Evolutionary conservation across 2,797 vertebrate species (phyloP), one percentile per base, ranked within the genome.

Genomic region (Podarcis lilfordi): DNA sequence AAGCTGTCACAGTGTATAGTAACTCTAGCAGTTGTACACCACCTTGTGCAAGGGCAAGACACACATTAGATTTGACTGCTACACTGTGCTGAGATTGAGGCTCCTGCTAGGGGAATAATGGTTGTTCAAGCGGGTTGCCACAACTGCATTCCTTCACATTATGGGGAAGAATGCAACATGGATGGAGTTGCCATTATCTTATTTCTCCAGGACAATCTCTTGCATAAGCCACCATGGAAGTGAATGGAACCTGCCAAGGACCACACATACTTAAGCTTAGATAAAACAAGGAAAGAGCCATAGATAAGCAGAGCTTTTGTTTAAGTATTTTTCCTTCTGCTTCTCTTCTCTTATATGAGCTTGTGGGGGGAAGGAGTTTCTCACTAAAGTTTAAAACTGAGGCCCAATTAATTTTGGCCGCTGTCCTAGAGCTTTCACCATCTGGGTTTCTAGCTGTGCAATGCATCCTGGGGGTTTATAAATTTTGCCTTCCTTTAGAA

Each of bases 381-480:
- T 64, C 86, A 87, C 84, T 84, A 82, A 86, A 90, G 74, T 93
- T 94, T 94, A 92, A 69, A 92, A 87, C 43, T 1, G 21, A 37
- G 35, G 89, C 89, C 89, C 90, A 88, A 84, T 71, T 91, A 93
- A 91, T 83, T 94, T 93, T 92, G 89, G 78, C 88, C 90, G 84
- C 87, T 86, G 68, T 92, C 82, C 72, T 71, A 87, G 43, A 90
- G 78, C 74, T 94, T 93, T 91, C 72, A 89, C 93, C 89, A 92
- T 85, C 86, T 89, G 86, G 80, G 74, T 95, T 95, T 95, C 87
- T 94, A 91, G 89, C 92, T 93, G 72, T 91, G 72, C 0, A 32
- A 81, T 92, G 82, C 89, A 84, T 93, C 89, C 59, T 88, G 50
- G 75, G 92, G 32, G 82, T 93, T 95, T 93, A 94, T 87, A 90